phyloP scores from a whole-genome alignment of 2,797 vertebrate species.

The Triplophysa yarkandensis region DNA sequence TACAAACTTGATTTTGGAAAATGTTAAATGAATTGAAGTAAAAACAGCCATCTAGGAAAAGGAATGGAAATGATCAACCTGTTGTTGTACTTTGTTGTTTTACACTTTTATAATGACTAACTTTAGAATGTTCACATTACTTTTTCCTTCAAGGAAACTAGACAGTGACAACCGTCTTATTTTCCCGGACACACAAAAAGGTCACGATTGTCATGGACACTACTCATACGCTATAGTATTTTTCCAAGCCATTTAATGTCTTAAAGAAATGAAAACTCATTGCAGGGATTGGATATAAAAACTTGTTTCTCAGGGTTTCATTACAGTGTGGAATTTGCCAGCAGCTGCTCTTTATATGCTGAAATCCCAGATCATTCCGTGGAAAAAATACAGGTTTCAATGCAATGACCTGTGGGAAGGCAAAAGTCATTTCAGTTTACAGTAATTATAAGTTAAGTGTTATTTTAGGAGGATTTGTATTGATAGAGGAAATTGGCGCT shows the following conservation, averaged over 20 bases:
- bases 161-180: not conserved
- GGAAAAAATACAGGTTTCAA: too few species aligned
- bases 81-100: not conserved
- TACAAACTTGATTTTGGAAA: not conserved
- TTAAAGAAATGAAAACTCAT: not conserved
- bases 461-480: not conserved
- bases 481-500: not conserved
- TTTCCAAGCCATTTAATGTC: not conserved
- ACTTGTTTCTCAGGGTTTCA: not conserved
- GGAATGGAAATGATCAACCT: not conserved
- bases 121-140: not conserved
- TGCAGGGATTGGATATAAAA: not conserved
- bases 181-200: not conserved
- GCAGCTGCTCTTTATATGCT: too few species aligned
- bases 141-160: not conserved
- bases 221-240: not conserved
- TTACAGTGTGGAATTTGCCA: not conserved
- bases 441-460: too few species aligned
- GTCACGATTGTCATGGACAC: not conserved
- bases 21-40: not conserved
- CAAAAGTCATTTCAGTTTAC: too few species aligned
- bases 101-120: not conserved
- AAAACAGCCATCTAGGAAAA: not conserved
- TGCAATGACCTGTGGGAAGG: too few species aligned
- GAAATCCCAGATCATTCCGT: too few species aligned